A percentile compares a stretch with the other conserved stretches of the same genome.
Conservation (phyloP, 2,113 vertebrate genomes). For the Vidua macroura region DNA sequence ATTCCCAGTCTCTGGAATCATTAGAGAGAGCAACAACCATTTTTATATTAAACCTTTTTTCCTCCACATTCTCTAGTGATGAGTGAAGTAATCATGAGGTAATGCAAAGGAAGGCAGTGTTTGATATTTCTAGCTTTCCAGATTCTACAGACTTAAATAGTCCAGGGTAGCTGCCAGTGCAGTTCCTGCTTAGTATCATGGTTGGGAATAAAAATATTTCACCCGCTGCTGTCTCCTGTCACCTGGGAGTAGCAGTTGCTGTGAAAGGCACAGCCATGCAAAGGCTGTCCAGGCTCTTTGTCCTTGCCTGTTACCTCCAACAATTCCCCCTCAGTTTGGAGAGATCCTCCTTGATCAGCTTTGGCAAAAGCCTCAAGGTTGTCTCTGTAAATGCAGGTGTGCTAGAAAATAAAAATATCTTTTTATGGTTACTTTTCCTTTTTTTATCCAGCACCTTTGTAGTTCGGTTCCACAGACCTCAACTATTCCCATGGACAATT, state of each 20-base stretch:
- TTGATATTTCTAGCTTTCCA: conserved; percentile 1
- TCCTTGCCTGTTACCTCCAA: not conserved
- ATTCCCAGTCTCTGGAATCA: not conserved
- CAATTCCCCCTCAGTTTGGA: not conserved
- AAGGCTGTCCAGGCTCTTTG: not conserved
- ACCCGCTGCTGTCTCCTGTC: not conserved
- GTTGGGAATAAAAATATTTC: not conserved
- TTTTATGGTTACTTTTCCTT: not conserved
- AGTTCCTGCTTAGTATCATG: not conserved
- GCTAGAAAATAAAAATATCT: not conserved
- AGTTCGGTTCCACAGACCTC: not conserved
- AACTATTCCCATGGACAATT: not conserved
- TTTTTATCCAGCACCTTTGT: not conserved
- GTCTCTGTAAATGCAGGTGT: not conserved
- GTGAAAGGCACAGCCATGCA: not conserved
- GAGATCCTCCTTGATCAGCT: fast-evolving
- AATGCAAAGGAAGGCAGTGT: not conserved
- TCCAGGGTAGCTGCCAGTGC: not conserved
- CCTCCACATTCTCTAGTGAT: not conserved
- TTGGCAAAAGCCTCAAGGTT: not conserved
- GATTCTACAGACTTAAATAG: not conserved
- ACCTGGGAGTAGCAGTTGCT: not conserved
- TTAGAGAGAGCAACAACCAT: not conserved
- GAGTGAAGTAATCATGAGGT: conserved; percentile 24
- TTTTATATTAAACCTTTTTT: conserved; percentile 23